phyloP scores from a whole-genome alignment of 2,797 vertebrate genomes.

The Oryzias dopingdopingensis region DNA sequence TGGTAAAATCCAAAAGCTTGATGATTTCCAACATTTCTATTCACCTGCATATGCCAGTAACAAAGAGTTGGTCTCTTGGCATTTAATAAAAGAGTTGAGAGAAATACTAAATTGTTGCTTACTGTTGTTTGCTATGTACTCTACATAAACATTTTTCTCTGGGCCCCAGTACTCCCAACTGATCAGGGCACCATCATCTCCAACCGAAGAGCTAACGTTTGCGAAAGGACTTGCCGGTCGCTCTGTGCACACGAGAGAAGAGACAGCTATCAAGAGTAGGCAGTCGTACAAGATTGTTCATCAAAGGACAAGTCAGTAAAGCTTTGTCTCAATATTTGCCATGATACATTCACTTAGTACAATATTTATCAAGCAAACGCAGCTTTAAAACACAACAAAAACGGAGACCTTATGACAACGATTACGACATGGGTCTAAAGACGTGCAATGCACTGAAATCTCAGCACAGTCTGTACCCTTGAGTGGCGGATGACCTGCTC shows the following conservation, averaged over 20 bases:
- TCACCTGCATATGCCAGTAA: constrained; percentile 56
- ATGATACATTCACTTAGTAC: constrained; percentile 15
- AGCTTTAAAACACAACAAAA: constrained; percentile 13
- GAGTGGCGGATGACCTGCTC: constrained; percentile 73
- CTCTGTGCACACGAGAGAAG: constrained; percentile 85
- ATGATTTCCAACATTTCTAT: constrained; percentile 53
- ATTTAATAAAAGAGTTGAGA: constrained; percentile 44
- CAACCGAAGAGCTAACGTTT: constrained; percentile 84
- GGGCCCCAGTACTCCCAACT: constrained; percentile 95
- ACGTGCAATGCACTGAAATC: constrained; percentile 36
- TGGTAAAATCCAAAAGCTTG: constrained; percentile 31
- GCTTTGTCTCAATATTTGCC: constrained; percentile 21
- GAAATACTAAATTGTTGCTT: constrained; percentile 75
- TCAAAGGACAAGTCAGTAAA: constrained; percentile 33
- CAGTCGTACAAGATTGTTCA: constrained; percentile 6
- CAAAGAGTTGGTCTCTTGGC: constrained; percentile 66
- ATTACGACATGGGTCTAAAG: constrained; percentile 27
- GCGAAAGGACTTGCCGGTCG: constrained; percentile 82
- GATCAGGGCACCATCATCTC: constrained; percentile 87
- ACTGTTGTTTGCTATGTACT: constrained; percentile 92
- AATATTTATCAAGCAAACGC: constrained; percentile 10
- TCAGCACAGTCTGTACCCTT: constrained; percentile 79
- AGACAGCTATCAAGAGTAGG: constrained; percentile 56
- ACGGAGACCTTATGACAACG: constrained; percentile 17
- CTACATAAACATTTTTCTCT: constrained; percentile 90